Evolutionary conservation across 2,797 vertebrate species (phyloP).

Genomic region (Phylloscopus collybita): DNA sequence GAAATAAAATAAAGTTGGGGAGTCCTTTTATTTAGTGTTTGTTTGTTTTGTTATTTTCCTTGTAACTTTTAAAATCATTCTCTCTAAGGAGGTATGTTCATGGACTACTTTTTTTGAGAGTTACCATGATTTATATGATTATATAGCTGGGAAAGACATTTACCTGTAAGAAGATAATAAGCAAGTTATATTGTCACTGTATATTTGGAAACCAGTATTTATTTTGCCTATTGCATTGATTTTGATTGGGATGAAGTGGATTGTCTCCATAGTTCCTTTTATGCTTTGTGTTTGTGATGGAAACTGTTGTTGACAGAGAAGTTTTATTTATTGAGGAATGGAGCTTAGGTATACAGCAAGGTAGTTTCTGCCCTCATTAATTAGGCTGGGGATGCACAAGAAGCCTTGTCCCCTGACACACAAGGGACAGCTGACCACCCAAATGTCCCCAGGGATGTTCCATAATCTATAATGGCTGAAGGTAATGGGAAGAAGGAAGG

Average conservation of each 20-base stretch:
- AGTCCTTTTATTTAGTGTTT: not conserved
- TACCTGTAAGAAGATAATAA: not conserved
- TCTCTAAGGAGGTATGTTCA: not conserved
- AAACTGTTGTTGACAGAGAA: not conserved
- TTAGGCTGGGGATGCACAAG: not conserved
- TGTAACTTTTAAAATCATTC: not conserved
- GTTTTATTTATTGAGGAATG: not conserved
- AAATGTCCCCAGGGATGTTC: not conserved
- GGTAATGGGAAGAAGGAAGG: not conserved
- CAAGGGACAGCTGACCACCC: not conserved
- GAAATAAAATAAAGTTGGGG: not conserved
- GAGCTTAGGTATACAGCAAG: not conserved
- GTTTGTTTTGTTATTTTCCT: not conserved
- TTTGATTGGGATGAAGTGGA: not conserved
- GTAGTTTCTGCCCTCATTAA: accelerated
- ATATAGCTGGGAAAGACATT: not conserved
- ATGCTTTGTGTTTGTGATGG: not conserved
- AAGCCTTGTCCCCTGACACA: not conserved
- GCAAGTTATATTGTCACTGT: not conserved
- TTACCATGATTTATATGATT: not conserved
- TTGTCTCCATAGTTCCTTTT: not conserved
- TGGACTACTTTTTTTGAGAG: not conserved
- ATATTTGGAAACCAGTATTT: not conserved
- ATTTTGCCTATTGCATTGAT: not conserved
- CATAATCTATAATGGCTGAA: accelerated